Evolutionary conservation across 2,888 invertebrate genomes (phyloP).

Genomic region (Lamellibrachia columna): DNA sequence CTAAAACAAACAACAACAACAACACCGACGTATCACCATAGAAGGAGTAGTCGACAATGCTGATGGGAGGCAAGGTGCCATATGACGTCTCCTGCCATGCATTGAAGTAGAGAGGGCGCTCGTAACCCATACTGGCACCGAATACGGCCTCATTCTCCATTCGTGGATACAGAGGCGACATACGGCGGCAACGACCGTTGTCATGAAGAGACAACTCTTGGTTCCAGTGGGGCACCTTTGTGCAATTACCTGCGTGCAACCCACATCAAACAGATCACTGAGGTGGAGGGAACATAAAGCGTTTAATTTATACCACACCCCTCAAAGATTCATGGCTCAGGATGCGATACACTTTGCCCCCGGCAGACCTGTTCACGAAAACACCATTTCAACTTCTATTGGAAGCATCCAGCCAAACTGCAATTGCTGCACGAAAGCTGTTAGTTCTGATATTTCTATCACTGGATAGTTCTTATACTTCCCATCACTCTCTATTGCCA

Average conservation of each 20-base stretch:
- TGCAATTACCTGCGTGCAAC: not conserved
- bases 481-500: no score
- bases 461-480: no score
- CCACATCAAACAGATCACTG: not conserved
- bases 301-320: no score
- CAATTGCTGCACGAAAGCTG: no score
- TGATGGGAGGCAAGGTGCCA: not conserved
- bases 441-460: no score
- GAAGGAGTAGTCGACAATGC: not conserved
- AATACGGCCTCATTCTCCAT: slow-evolving; percentile 92
- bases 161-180: slow-evolving; percentile 94
- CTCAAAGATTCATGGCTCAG: no score
- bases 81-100: not conserved
- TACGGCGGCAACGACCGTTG: slow-evolving; percentile 71
- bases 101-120: slow-evolving; percentile 90
- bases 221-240: not conserved
- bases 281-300: not conserved
- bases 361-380: no score
- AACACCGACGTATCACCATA: not conserved
- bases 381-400: no score
- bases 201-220: slow-evolving; percentile 21
- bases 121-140: slow-evolving; percentile 97
- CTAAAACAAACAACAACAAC: not conserved
- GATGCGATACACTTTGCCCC: no score
- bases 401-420: no score